Percentiles rank a stretch among this genome's conserved stretches.
Evolutionary conservation across 2,113 vertebrate genomes (phyloP).

Genomic region (Sciurus niger): DNA sequence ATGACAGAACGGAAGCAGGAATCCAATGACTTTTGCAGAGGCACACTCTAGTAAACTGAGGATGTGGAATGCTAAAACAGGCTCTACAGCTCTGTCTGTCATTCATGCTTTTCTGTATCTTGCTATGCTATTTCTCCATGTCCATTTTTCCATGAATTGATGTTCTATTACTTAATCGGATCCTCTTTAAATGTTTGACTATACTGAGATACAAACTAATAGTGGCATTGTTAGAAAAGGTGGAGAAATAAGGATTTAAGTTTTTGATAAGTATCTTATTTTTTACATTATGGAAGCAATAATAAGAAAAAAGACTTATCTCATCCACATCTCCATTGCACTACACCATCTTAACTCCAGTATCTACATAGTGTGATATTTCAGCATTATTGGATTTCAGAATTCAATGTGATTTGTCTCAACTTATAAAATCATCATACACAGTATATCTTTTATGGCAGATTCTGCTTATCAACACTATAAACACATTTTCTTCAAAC

Average conservation of each 20-base stretch:
- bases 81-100: background rate
- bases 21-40: background rate
- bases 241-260: background rate
- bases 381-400: background rate
- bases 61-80: background rate
- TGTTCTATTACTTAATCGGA: background rate
- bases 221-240: background rate
- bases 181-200: background rate
- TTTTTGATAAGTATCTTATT: background rate
- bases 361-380: background rate
- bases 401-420: background rate
- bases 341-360: background rate
- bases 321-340: background rate
- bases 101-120: background rate
- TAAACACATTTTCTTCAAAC: background rate
- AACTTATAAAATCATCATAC: constrained; percentile 13
- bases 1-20: background rate
- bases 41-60: accelerated
- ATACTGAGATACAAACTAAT: background rate
- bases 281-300: background rate
- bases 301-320: background rate
- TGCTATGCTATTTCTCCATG: background rate
- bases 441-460: background rate
- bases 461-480: background rate
- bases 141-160: background rate